Evolutionary conservation across 2,113 vertebrate species (phyloP).

Genomic region (Cinclus mexicanus): DNA sequence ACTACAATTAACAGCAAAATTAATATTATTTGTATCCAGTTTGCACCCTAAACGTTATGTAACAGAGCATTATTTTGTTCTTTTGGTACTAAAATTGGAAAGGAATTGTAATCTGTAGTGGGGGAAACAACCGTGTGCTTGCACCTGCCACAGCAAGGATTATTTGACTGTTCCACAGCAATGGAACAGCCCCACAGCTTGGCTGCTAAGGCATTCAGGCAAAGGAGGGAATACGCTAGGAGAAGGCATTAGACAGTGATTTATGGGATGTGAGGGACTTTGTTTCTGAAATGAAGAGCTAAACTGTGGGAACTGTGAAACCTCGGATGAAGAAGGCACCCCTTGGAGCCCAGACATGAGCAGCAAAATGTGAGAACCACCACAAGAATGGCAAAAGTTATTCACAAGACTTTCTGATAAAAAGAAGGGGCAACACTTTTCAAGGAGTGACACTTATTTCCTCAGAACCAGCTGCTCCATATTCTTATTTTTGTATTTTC

Average conservation of each 20-base stretch:
- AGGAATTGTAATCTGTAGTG: neutral
- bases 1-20: neutral
- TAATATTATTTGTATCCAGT: neutral
- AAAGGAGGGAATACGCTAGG: neutral
- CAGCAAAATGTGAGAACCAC: neutral
- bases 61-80: neutral
- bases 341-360: neutral
- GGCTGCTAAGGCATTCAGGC: accelerated
- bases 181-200: neutral
- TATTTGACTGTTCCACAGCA: neutral
- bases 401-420: neutral
- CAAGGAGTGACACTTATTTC: neutral
- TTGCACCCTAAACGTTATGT: neutral
- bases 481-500: neutral
- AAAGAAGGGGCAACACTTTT: neutral
- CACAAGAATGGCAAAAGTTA: neutral
- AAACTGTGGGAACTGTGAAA: neutral
- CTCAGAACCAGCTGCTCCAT: neutral
- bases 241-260: neutral
- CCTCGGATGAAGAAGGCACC: neutral
- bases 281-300: neutral
- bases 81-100: neutral
- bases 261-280: neutral
- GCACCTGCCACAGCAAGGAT: neutral
- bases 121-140: neutral